Evolutionary conservation across 64 coral and sea anemone genomes (phyloP).

Genomic region (Anthopleura sola): DNA sequence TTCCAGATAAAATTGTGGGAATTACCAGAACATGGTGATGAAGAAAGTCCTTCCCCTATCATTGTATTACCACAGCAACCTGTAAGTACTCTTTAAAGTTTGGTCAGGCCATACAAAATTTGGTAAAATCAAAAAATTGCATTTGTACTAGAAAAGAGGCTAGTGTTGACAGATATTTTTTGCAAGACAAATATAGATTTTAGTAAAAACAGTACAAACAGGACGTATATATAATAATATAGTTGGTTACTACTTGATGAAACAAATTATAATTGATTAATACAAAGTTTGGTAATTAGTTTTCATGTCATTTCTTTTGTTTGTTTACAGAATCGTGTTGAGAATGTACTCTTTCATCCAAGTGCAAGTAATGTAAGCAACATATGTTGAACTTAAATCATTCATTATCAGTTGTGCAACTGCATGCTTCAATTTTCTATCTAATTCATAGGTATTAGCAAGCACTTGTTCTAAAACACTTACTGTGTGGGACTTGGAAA

Average conservation of each 20-base stretch:
- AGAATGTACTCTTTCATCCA: constrained; percentile 77
- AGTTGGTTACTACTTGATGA: too few species aligned
- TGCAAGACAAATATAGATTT: too few species aligned
- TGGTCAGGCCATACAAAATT: too few species aligned
- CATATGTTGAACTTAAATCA: not conserved
- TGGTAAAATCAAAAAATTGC: too few species aligned
- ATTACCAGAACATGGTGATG: constrained; percentile 66
- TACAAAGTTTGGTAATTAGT: too few species aligned
- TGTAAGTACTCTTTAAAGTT: too few species aligned
- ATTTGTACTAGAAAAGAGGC: too few species aligned
- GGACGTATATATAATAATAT: too few species aligned
- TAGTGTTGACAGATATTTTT: too few species aligned
- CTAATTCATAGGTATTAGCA: constrained; percentile 33
- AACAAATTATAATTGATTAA: too few species aligned
- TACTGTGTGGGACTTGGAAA: constrained; percentile 57
- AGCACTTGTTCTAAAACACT: constrained; percentile 46
- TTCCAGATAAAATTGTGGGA: constrained; percentile 85
- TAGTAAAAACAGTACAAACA: too few species aligned
- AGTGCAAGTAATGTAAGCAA: constrained; percentile 61
- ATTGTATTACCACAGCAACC: constrained; percentile 45
- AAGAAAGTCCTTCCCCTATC: constrained; percentile 36
- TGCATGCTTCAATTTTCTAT: not conserved
- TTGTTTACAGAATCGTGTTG: constrained; percentile 71
- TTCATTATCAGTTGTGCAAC: too few species aligned
- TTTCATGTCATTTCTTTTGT: not conserved